Evolutionary conservation across 2,113 vertebrate genomes (phyloP).

Genomic region (Apistogramma diplotaenia): DNA sequence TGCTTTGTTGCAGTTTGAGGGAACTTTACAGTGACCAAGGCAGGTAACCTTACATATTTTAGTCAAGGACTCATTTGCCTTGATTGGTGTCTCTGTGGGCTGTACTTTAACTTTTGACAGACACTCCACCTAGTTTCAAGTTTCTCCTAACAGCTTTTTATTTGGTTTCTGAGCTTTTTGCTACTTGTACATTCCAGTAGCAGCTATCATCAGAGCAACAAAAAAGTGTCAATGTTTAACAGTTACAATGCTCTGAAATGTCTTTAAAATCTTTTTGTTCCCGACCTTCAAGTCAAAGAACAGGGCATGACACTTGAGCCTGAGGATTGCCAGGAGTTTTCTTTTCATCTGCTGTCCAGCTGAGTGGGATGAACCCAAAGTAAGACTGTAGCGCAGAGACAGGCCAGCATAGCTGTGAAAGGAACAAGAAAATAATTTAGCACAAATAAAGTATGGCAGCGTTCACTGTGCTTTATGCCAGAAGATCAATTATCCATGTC

Average conservation of each 20-base stretch:
- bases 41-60: not conserved
- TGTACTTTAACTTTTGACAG: not conserved
- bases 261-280: not conserved
- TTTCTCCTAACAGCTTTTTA: not conserved
- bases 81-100: not conserved
- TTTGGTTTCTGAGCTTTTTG: not conserved
- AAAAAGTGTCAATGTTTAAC: no score
- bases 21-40: not conserved
- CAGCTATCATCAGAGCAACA: not conserved
- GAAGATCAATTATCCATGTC: not conserved
- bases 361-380: constrained; percentile 72
- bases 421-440: not conserved
- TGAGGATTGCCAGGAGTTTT: constrained; percentile 82
- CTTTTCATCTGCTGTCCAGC: constrained; percentile 82
- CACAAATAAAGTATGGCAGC: not conserved
- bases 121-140: not conserved
- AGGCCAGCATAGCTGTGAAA: constrained; percentile 81
- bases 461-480: not conserved
- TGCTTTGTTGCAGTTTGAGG: no score
- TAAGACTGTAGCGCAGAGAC: constrained; percentile 86
- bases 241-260: not conserved
- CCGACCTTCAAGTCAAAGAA: constrained; percentile 87
- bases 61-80: not conserved
- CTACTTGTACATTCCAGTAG: not conserved
- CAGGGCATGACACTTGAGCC: constrained; percentile 83